phyloP scores from a whole-genome alignment of 2,797 vertebrate genomes.

The Anolis apletophallus region DNA sequence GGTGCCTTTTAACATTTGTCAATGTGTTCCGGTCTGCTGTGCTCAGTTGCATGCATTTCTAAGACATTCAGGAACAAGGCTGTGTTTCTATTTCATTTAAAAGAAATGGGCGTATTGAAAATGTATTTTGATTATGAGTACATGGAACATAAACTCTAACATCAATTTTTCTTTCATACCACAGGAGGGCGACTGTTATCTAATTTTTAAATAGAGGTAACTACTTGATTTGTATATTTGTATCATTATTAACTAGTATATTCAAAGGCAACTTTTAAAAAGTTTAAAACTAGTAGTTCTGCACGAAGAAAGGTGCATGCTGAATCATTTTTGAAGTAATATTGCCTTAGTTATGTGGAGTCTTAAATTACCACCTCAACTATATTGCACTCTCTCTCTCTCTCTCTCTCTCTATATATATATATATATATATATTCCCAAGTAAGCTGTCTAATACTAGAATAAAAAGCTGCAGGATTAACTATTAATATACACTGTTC shows the following conservation, averaged over 20 bases:
- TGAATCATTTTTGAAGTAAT: not conserved
- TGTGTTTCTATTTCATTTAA: slow-evolving; percentile 54
- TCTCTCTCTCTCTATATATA: too few species aligned
- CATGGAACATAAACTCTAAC: not conserved
- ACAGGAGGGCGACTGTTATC: slow-evolving; percentile 74
- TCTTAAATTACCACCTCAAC: not conserved
- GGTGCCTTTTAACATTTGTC: slow-evolving; percentile 49
- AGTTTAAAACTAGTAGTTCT: not conserved
- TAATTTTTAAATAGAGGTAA: slow-evolving; percentile 37
- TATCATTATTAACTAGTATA: not conserved
- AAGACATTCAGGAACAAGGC: slow-evolving; percentile 67
- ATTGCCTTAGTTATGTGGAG: not conserved
- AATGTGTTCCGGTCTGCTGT: slow-evolving; percentile 51
- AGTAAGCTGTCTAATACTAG: not conserved
- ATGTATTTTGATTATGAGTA: not conserved
- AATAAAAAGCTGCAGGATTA: not conserved
- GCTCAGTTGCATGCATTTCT: slow-evolving; percentile 64
- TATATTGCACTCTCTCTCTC: too few species aligned
- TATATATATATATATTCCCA: not conserved
- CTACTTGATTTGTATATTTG: not conserved
- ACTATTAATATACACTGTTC: not conserved
- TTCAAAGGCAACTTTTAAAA: not conserved
- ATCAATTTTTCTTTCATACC: slow-evolving; percentile 67
- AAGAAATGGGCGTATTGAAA: slow-evolving; percentile 24
- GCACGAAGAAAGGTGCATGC: not conserved